Base-by-base conservation (phyloP, 1,140 invertebrate species). In the Bombus impatiens region DNA sequence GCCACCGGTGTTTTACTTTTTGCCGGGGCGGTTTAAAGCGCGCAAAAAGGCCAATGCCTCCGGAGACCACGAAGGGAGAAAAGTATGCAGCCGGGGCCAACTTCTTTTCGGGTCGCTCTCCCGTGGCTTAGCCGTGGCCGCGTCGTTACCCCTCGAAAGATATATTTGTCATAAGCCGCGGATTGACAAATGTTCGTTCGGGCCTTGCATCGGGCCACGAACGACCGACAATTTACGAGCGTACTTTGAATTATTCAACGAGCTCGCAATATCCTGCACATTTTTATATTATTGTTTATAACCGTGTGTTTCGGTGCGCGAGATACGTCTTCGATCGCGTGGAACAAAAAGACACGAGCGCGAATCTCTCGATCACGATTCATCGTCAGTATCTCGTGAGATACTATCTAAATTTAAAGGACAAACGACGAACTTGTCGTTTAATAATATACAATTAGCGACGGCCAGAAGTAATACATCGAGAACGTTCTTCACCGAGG, bases 21-120 rank as follows among this genome's bases (percentile, higher is more conserved):
- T 90, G 80, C 77, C 84, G 77, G 57, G 42, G 47, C 44, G 82
- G 75, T 75, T 89, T 84, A 80, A 83, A 80, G 42, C 71, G 32
- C 57, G 78, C 86, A 90, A 91, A 91, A 91, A 87, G 82, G 68
- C 68, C 87, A 83, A 85, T 88, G 78, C 74, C 71, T 76, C 75
- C 40, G n/a, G 67, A 83, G 79, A 62, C 70, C 40, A 67, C 81
- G 72, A 80, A 67, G 81, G 72, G 74, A 81, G 82, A 83, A 74
- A 84, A 79, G 62, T 82, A 89, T 83, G 78, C 71, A 74, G 70
- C 32, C 53, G 57, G 82, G 75, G 79, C 79, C 80, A 77, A 65
- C 80, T 90, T 81, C 57, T 78, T 82, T 47, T 84, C 79, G 67
- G 59, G 62, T 86, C 59, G 88, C 59, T 68, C 89, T 82, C 84